Evolutionary conservation across 2,797 vertebrate genomes (phyloP).

Genomic region (Florisuga fusca): DNA sequence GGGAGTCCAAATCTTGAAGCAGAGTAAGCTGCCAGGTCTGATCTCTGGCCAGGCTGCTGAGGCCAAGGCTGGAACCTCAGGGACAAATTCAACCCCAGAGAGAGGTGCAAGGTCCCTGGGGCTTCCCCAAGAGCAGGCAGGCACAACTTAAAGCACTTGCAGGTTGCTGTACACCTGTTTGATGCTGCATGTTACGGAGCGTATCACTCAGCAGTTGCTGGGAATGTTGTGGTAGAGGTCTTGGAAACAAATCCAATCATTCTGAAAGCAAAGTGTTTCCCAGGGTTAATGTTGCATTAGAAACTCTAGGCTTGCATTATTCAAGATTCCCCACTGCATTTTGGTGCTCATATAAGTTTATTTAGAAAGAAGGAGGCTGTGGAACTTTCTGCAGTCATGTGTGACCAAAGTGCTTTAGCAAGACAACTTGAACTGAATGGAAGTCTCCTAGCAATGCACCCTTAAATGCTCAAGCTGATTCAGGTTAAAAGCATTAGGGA

Average conservation of each 20-base stretch:
- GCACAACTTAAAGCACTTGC: not conserved
- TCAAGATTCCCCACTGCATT: constrained; percentile 22
- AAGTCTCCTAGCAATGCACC: constrained; percentile 27
- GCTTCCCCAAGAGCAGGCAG: not conserved
- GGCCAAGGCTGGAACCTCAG: fast-evolving
- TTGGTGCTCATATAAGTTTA: not conserved
- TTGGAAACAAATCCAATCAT: not conserved
- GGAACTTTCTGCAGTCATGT: constrained; percentile 13
- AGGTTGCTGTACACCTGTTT: not conserved
- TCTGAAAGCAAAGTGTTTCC: constrained; percentile 9
- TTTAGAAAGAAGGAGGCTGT: constrained; percentile 18
- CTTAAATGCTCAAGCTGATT: constrained; percentile 48
- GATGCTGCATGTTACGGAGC: not conserved
- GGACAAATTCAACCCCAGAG: not conserved
- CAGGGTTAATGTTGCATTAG: constrained; percentile 11
- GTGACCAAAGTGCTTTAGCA: constrained; percentile 55
- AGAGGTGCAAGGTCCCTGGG: fast-evolving
- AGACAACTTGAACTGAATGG: not conserved
- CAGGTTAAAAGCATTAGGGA: constrained; percentile 62
- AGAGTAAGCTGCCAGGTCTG: not conserved
- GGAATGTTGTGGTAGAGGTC: not conserved
- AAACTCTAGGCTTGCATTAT: constrained; percentile 37
- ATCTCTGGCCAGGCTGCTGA: not conserved
- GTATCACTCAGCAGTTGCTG: not conserved
- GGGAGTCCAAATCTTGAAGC: not conserved